Conservation (phyloP, 2,888 invertebrate genomes). For the Psococerastis gibbosa region DNA sequence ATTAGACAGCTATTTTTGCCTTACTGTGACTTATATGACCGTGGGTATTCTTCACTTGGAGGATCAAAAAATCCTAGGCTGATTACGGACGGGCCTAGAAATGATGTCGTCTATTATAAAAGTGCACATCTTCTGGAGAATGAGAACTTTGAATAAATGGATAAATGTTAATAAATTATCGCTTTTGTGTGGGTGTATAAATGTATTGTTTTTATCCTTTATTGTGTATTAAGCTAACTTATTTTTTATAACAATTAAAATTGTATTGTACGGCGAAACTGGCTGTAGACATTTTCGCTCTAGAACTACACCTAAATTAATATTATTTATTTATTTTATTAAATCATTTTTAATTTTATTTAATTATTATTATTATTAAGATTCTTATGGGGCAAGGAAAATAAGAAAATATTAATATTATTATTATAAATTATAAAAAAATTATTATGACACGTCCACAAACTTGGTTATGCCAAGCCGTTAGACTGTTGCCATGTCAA, state of each 20-base stretch:
- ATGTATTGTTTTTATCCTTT: neutral
- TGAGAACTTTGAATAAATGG: neutral
- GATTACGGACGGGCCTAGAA: slow-evolving; percentile 1
- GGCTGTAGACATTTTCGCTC: too few relatives aligned
- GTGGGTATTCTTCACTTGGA: neutral
- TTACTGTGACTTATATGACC: slow-evolving; percentile 4
- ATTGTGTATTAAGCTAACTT: neutral
- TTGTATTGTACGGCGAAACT: neutral
- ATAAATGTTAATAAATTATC: neutral
- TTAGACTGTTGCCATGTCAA: too few relatives aligned
- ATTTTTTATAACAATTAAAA: neutral
- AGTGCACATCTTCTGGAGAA: neutral
- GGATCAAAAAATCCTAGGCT: neutral
- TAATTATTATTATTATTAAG: too few relatives aligned
- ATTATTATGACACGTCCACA: too few relatives aligned
- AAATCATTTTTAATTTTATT: too few relatives aligned
- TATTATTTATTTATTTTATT: too few relatives aligned
- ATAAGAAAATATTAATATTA: too few relatives aligned
- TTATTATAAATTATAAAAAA: too few relatives aligned
- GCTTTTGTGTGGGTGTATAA: neutral
- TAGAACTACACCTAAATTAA: too few relatives aligned
- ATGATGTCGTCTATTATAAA: slow-evolving; percentile 5
- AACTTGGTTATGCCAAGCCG: too few relatives aligned
- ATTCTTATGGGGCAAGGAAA: too few relatives aligned
- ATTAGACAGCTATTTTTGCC: slow-evolving; percentile 4